Conservation (phyloP, 2,888 invertebrate species). For the Phania funesta region DNA sequence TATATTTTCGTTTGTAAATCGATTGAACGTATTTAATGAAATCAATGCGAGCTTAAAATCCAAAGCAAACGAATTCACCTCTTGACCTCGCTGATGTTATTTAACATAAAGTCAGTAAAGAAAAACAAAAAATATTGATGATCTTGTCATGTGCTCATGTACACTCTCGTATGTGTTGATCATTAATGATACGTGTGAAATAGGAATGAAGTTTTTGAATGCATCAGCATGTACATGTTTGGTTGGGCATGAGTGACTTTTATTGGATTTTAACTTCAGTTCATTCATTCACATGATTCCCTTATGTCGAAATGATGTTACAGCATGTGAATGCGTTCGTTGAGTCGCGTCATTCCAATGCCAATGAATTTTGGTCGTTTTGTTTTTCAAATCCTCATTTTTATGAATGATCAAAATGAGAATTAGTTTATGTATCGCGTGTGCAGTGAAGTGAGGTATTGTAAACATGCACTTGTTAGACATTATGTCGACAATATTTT, state of each 20-base stretch:
- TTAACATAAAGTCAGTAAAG: neutral
- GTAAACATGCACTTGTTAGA: constrained; percentile 69
- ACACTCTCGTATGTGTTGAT: too few relatives aligned
- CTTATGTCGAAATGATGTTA: constrained; percentile 28
- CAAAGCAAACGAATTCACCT: too few relatives aligned
- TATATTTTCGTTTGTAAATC: too few relatives aligned
- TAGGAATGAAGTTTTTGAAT: constrained; percentile 41
- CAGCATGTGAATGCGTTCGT: constrained; percentile 8
- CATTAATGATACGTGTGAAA: constrained; percentile 34
- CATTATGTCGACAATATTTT: constrained; percentile 78
- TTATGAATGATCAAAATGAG: constrained; percentile 46
- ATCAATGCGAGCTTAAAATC: too few relatives aligned
- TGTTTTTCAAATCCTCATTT: neutral
- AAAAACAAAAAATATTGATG: neutral
- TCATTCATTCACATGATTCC: constrained; percentile 37
- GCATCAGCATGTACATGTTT: constrained; percentile 61
- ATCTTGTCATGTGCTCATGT: constrained; percentile 36
- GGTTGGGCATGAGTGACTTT: constrained; percentile 68
- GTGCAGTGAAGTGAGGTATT: constrained; percentile 4
- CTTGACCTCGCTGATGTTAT: neutral
- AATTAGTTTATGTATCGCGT: constrained; percentile 24
- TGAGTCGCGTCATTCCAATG: neutral
- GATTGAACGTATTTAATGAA: too few relatives aligned
- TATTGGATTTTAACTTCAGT: constrained; percentile 59
- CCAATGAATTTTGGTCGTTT: neutral